phyloP scores from a whole-genome alignment of 2,888 invertebrate genomes.

The Chrysotoxum bicinctum region DNA sequence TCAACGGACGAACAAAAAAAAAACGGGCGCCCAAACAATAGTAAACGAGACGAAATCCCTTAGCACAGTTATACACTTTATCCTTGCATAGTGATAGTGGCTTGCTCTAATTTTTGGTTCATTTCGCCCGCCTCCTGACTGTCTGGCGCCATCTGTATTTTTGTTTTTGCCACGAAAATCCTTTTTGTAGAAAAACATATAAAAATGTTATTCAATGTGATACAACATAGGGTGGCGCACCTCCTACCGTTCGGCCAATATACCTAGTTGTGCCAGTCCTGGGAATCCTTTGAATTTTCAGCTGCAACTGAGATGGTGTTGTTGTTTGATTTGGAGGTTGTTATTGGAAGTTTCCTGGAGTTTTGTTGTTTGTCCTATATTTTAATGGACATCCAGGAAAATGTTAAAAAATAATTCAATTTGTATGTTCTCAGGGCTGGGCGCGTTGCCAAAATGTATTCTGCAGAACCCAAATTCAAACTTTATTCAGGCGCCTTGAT shows the following conservation, averaged over 20 bases:
- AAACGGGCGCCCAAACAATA: conserved; percentile 24
- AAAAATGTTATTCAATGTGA: conserved; percentile 31
- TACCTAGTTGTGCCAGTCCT: conserved; percentile 16
- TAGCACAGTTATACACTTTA: conserved; percentile 23
- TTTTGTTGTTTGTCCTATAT: conserved; percentile 48
- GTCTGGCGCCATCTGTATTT: conserved; percentile 68
- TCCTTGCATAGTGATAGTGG: conserved; percentile 11
- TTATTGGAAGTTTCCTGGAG: neutral
- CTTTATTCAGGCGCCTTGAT: too few relatives aligned
- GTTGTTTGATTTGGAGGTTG: conserved; percentile 1
- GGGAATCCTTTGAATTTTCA: conserved; percentile 58
- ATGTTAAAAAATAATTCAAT: conserved; percentile 14
- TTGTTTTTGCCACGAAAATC: conserved; percentile 43
- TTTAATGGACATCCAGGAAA: conserved; percentile 41
- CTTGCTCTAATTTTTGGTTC: conserved; percentile 67
- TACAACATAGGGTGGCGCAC: conserved; percentile 1
- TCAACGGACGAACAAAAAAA: neutral
- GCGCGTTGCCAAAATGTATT: too few relatives aligned
- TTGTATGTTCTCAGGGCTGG: neutral
- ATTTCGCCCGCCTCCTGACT: conserved; percentile 66
- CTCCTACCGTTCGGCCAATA: conserved; percentile 13
- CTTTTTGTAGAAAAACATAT: conserved; percentile 8
- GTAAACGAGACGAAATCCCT: conserved; percentile 23
- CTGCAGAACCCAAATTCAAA: too few relatives aligned
- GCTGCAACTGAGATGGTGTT: conserved; percentile 43